Evolutionary conservation across 2,888 invertebrate genomes (phyloP), one percentile per base, ranked within the genome.

Genomic region (Philaethria dido): DNA sequence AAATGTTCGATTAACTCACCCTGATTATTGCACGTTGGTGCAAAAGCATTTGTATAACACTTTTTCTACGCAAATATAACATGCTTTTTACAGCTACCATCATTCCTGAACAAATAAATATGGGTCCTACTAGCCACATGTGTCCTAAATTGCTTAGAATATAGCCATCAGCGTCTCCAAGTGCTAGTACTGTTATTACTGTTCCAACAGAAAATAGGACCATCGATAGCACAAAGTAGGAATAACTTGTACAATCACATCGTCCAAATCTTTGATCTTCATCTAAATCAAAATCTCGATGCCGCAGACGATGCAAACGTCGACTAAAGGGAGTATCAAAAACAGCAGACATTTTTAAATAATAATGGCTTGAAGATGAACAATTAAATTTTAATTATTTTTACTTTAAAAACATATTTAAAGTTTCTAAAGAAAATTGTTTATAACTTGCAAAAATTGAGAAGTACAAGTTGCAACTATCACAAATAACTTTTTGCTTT

Each of bases 41-140:
- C 52, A 94, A 87, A 59, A 95, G 88, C 94, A 95, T 94, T 82
- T 94, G 94, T 73, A 95, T 94, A 47, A 95, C 94, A 78, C 94
- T 94, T 80, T 94, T 95, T 80, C 94, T 91, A 74, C 95, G 89
- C 72, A 95, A 86, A 82, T 95, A 95, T 59, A 95, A 81, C 90
- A 94, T 94, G 77, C 94, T 94, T 79, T 94, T 95, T n/a, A 94
- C 94, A 52, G 94, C 95, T 64, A 95, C 94, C 94, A 95, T 94
- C 85, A 94, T 93, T 73, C 94, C 95, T 72, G 94, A 94, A 85
- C 95, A 94, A 80, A 95, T 94, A 80, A 94, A 94, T 79, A 95
- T 94, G 62, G 95, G 95, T 68, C 95, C 95, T 68, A 95, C 94
- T 16, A 94, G 91, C 95, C 95, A 95, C 94, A 94, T 94, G 88